Evolutionary conservation across 2,888 invertebrate species (phyloP), one percentile per base, ranked within the genome.

Genomic region (Melangyna quadrimaculata): DNA sequence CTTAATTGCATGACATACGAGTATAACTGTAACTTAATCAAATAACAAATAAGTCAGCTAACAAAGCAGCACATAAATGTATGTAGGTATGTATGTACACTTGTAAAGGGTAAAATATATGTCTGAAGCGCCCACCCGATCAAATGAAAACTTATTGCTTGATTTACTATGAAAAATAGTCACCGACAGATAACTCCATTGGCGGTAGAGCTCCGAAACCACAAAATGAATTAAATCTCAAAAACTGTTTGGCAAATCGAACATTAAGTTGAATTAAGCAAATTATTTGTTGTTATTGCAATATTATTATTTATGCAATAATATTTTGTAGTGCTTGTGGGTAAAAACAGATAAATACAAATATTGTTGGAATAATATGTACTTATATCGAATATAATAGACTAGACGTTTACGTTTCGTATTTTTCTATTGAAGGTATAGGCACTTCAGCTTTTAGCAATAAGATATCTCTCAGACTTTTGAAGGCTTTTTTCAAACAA

Each of bases 1-100:
- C 80, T 80, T 86, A 86, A 86, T 80, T 86, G 84, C 63, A 80
- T 73, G 80, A 61, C 77, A 77, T 69, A n/a, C n/a, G n/a, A n/a
- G n/a, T n/a, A 77, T 69, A 80, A 72, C 67, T 53, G 80, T 80
- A 86, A 77, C 67, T 67, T 73, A 84, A 80, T 77, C 79, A 48
- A 70, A 78, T n/a, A 83, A 78, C 48, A 78, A 74, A 74, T 71
- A 63, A 69, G 69, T 59, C 59, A 72, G 29, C 27, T 53, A 22
- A 55, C 83, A 83, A 78, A 65, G 48, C 65, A 70, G 7, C 14
- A 61, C 73, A 63, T 78, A 59, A 51, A n/a, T n/a, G n/a, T n/a
- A n/a, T n/a, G n/a, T n/a, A n/a, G n/a, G n/a, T n/a, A n/a, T n/a
- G n/a, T n/a, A n/a, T n/a, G n/a, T n/a, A n/a, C n/a, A n/a, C n/a